These are phyloP conservation scores for Sebastes goodei DNA, from an alignment of 2,797 vertebrate species.

Conservation along the genomic window DNA sequence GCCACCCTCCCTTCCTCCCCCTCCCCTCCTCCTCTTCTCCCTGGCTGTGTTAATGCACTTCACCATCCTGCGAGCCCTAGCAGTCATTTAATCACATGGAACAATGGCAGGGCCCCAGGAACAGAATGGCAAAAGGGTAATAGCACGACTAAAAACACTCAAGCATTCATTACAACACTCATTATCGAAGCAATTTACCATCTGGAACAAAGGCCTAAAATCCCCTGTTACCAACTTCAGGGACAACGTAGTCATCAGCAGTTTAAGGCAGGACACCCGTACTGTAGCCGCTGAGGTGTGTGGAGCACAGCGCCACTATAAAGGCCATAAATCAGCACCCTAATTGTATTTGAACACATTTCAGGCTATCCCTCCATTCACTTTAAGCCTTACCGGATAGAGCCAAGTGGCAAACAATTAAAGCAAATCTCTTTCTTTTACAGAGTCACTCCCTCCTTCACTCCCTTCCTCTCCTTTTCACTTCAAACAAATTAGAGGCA, in stretches of 20 bases:
- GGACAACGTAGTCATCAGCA: neutral
- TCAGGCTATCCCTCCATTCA: conserved; percentile 1
- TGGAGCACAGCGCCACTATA: neutral
- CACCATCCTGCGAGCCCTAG: conserved; percentile 48
- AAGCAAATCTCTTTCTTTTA: conserved; percentile 62
- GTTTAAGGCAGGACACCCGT: conserved; percentile 14
- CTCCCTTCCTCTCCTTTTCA: conserved; percentile 67
- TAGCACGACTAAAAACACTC: conserved; percentile 50
- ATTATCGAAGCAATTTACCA: conserved; percentile 61
- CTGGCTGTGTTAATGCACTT: conserved; percentile 70
- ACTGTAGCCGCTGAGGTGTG: neutral
- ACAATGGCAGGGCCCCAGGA: conserved; percentile 63
- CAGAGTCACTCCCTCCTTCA: conserved; percentile 61
- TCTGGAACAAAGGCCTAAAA: conserved; percentile 59
- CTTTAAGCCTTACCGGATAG: neutral
- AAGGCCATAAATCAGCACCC: conserved; percentile 5
- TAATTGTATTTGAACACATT: neutral
- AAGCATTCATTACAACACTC: conserved; percentile 50
- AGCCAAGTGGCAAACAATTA: conserved; percentile 25
- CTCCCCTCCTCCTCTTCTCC: conserved; percentile 25
- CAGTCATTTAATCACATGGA: conserved; percentile 75
- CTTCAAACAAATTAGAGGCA: conserved; percentile 87
- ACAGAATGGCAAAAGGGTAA: conserved; percentile 70
- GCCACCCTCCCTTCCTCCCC: neutral
- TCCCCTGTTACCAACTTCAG: conserved; percentile 40